Percentiles rank a stretch among this genome's conserved stretches.
These are phyloP conservation scores for Macrosoma leucophasiata DNA, from an alignment of 2,888 invertebrate species.

Conservation along the genomic window DNA sequence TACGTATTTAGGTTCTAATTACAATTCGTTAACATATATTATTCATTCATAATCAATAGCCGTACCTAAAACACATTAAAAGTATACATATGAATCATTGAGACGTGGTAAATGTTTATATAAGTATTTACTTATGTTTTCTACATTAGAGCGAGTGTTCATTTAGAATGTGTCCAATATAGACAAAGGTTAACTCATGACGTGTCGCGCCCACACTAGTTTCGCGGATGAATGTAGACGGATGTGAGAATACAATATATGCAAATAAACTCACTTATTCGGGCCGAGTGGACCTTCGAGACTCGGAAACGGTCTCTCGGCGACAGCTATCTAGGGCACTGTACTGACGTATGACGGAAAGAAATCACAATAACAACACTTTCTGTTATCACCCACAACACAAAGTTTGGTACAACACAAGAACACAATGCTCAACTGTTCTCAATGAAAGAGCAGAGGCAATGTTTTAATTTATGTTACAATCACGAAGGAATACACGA, in stretches of 20 bases:
- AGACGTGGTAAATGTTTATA: too few species aligned
- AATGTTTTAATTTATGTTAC: constrained; percentile 45
- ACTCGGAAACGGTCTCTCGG: constrained; percentile 50
- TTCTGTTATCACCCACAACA: constrained; percentile 54
- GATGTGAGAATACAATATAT: constrained; percentile 51
- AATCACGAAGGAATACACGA: constrained; percentile 54
- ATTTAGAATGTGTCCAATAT: too few species aligned
- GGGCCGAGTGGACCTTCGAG: constrained; percentile 53
- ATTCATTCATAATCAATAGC: too few species aligned
- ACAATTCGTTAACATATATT: too few species aligned
- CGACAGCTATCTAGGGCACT: constrained; percentile 61
- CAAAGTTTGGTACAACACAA: constrained; percentile 35
- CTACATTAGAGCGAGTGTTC: too few species aligned
- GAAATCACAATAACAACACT: constrained; percentile 70
- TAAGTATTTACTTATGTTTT: too few species aligned
- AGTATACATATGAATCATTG: too few species aligned
- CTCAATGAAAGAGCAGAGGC: constrained; percentile 68
- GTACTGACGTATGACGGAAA: constrained; percentile 51
- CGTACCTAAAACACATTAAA: too few species aligned
- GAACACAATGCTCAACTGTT: constrained; percentile 57
- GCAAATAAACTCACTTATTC: constrained; percentile 64
- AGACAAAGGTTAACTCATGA: too few species aligned
- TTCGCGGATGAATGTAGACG: constrained; percentile 41
- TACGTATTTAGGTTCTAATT: too few species aligned
- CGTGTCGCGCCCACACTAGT: constrained; percentile 63